These are phyloP conservation scores for Mimas tiliae DNA, from an alignment of 2,888 invertebrate genomes.

Conservation along the genomic window DNA sequence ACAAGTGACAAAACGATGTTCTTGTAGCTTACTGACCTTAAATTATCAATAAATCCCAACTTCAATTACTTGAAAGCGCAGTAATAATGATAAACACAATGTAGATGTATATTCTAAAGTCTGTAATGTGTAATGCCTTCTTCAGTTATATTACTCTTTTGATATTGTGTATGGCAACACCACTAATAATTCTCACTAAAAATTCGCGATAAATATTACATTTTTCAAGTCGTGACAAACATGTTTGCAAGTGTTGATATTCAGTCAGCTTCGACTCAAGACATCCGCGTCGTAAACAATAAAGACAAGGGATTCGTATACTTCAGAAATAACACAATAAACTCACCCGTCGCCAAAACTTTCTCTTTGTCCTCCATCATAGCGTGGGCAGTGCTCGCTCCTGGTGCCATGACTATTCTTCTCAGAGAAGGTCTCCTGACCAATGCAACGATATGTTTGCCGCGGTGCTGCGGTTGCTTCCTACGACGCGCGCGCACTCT, in stretches of 20 bases:
- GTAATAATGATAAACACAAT: not conserved
- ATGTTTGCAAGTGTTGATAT: slow-evolving; percentile 26
- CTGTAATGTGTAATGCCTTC: not conserved
- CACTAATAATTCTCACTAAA: slow-evolving; percentile 34
- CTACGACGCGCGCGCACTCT: slow-evolving; percentile 80
- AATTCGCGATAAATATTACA: slow-evolving; percentile 30
- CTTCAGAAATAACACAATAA: slow-evolving; percentile 23
- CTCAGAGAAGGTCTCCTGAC: slow-evolving; percentile 75
- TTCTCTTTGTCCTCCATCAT: slow-evolving; percentile 84
- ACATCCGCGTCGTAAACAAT: not conserved
- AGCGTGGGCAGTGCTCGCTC: slow-evolving; percentile 80
- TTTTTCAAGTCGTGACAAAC: too few species aligned
- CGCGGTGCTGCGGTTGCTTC: slow-evolving; percentile 65
- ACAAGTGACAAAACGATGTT: not conserved
- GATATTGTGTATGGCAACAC: not conserved
- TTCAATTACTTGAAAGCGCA: not conserved
- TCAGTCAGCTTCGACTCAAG: slow-evolving; percentile 3
- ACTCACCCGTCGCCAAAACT: slow-evolving; percentile 66
- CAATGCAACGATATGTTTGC: slow-evolving; percentile 73
- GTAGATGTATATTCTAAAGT: not conserved
- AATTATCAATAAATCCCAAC: slow-evolving; percentile 4
- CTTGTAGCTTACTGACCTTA: slow-evolving; percentile 8
- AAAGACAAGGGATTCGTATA: slow-evolving; percentile 7
- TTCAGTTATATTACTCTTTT: not conserved
- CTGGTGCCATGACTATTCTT: slow-evolving; percentile 84